These are phyloP conservation scores for Lamproptera curius DNA, from an alignment of 2,888 invertebrate genomes.

Conservation along the genomic window DNA sequence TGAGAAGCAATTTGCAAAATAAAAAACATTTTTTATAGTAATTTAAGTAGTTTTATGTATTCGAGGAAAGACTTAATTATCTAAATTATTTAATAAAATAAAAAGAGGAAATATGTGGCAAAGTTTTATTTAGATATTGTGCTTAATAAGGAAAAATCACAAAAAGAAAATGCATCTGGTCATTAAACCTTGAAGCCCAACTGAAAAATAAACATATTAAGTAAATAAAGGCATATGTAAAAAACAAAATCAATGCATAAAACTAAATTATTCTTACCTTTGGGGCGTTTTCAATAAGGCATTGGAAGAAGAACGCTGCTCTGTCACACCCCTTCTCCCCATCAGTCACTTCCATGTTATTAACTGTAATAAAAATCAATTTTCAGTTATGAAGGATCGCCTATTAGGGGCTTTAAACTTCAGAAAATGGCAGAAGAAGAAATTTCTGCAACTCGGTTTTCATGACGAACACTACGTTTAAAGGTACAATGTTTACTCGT, in stretches of 20 bases:
- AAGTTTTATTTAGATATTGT: not conserved
- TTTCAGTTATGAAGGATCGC: too few relatives aligned
- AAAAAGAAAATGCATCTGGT: conserved; percentile 1
- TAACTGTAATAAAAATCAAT: conserved; percentile 48
- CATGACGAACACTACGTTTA: too few relatives aligned
- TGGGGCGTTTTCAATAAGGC: conserved; percentile 49
- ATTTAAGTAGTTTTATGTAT: too few relatives aligned
- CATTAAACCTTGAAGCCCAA: conserved; percentile 51
- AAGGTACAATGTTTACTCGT: too few relatives aligned
- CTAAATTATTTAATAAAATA: too few relatives aligned
- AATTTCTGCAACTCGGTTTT: too few relatives aligned
- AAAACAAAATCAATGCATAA: not conserved
- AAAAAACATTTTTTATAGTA: too few relatives aligned
- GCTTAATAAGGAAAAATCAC: conserved; percentile 14
- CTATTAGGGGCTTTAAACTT: too few relatives aligned
- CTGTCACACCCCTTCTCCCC: conserved; percentile 64
- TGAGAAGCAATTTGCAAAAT: too few relatives aligned
- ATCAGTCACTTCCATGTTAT: conserved; percentile 50
- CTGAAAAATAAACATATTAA: conserved; percentile 39
- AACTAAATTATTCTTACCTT: conserved; percentile 40
- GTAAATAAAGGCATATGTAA: not conserved
- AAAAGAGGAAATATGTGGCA: not conserved
- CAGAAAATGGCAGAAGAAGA: too few relatives aligned
- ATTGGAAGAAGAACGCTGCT: conserved; percentile 57
- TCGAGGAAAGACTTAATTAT: too few relatives aligned